Percentiles rank a stretch among this genome's conserved stretches.
Conservation (phyloP, 2,113 vertebrate genomes). For the Salminus brasiliensis region DNA sequence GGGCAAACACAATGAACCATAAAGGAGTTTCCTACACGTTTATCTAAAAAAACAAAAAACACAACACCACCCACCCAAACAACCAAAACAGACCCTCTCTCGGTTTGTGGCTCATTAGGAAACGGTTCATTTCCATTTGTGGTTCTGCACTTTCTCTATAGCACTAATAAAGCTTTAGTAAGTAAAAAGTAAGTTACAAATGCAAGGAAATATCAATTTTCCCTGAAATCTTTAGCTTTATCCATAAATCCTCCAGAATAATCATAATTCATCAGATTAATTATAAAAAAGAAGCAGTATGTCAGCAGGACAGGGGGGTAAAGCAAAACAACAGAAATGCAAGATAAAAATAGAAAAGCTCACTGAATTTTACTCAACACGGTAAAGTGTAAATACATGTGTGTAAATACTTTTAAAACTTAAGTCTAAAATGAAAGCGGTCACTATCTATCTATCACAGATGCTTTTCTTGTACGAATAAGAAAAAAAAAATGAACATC, state of each 20-base stretch:
- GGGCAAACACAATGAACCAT: not conserved
- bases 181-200: not conserved
- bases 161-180: not conserved
- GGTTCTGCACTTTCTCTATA: not conserved
- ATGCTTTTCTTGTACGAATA: not conserved
- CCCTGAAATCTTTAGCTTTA: not conserved
- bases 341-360: not conserved
- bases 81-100: too few relatives aligned
- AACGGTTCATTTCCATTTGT: too few relatives aligned
- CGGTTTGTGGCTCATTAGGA: not conserved
- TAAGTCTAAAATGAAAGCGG: not conserved
- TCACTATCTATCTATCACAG: not conserved
- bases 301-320: not conserved
- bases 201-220: not conserved
- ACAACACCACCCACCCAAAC: not conserved
- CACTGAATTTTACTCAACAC: not conserved
- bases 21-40: not conserved
- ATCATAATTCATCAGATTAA: conserved; percentile 1
- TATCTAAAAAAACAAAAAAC: not conserved
- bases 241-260: not conserved
- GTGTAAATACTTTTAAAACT: not conserved
- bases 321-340: not conserved
- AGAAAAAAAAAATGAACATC: not conserved
- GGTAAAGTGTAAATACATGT: not conserved
- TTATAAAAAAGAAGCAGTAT: not conserved